Percentiles rank a stretch among this genome's conserved stretches.
Conservation (phyloP, 2,113 vertebrate genomes). For the Gorilla gorilla region DNA sequence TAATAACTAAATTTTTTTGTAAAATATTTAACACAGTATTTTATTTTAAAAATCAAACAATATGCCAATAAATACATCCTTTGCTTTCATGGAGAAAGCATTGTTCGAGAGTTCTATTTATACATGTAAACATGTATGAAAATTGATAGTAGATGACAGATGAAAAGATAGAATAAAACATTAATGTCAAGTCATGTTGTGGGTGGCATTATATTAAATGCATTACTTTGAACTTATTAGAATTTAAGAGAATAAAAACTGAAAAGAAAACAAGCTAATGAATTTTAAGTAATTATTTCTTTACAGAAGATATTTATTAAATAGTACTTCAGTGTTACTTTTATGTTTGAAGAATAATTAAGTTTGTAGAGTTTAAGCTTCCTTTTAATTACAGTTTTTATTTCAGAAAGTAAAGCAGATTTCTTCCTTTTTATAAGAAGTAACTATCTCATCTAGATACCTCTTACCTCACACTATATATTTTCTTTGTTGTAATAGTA, state of each 20-base stretch:
- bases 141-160: background rate
- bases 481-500: background rate
- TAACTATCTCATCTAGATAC: background rate
- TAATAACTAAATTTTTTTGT: background rate
- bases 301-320: background rate
- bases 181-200: background rate
- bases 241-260: background rate
- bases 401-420: background rate
- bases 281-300: background rate
- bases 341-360: background rate
- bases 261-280: background rate
- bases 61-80: background rate
- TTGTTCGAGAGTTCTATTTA: background rate
- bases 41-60: background rate
- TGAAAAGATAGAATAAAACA: background rate
- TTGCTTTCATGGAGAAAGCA: background rate
- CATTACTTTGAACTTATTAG: background rate
- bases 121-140: background rate
- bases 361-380: background rate
- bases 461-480: background rate
- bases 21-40: background rate
- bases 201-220: background rate
- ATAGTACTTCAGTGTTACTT: background rate
- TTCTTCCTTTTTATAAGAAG: background rate
- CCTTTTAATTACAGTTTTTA: background rate